phyloP scores from a whole-genome alignment of 64 coral and sea anemone species.

The Dendrophyllia cribrosa region DNA sequence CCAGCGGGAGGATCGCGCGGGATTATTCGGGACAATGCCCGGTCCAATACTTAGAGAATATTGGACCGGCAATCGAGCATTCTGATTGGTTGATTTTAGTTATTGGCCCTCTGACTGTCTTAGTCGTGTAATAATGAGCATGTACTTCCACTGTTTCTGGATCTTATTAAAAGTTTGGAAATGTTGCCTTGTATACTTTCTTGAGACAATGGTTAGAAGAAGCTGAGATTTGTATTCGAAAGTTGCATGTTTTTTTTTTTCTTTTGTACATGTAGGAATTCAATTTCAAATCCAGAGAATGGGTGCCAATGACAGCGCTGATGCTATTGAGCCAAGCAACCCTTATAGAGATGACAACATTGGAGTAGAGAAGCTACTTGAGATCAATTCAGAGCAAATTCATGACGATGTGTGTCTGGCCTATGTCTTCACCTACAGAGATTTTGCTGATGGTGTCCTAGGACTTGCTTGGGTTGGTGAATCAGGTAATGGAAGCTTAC shows the following conservation, averaged over 20 bases:
- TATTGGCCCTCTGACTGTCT: too few species aligned
- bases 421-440: slow-evolving; percentile 70
- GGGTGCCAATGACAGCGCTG: slow-evolving; percentile 56
- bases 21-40: too few species aligned
- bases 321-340: background rate
- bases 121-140: too few species aligned
- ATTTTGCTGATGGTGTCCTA: slow-evolving; percentile 73
- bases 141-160: too few species aligned
- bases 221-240: background rate
- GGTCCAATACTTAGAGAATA: too few species aligned
- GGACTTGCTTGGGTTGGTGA: slow-evolving; percentile 77
- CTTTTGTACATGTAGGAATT: slow-evolving; percentile 71
- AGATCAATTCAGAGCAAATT: slow-evolving; percentile 74
- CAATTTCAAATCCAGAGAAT: slow-evolving; percentile 90
- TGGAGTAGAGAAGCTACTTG: slow-evolving; percentile 93
- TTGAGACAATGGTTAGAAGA: too few species aligned
- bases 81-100: too few species aligned
- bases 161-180: too few species aligned
- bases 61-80: too few species aligned
- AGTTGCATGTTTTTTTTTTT: background rate
- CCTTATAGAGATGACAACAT: slow-evolving; percentile 80
- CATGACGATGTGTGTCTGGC: slow-evolving; percentile 42
- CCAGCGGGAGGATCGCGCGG: too few species aligned
- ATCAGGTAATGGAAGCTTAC: background rate
- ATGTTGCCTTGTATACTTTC: too few species aligned